Evolutionary conservation across 2,113 vertebrate genomes (phyloP).

Genomic region (Hydrochoerus hydrochaeris): DNA sequence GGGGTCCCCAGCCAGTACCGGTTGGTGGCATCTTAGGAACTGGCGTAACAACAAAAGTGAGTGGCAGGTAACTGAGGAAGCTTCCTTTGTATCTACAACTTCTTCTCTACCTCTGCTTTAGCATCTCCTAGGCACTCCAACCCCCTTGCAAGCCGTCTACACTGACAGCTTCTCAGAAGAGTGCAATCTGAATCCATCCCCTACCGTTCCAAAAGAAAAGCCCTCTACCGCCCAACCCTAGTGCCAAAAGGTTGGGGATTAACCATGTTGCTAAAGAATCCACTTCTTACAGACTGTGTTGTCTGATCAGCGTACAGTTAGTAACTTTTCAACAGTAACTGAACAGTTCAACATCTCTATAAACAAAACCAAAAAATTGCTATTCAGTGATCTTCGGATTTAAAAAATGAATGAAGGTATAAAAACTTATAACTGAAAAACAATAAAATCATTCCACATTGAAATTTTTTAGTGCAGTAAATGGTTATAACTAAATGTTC

Average conservation of each 20-base stretch:
- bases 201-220: not conserved
- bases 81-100: not conserved
- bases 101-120: not conserved
- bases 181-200: not conserved
- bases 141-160: not conserved
- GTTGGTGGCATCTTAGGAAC: not conserved
- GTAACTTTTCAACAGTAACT: not conserved
- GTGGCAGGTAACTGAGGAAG: not conserved
- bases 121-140: not conserved
- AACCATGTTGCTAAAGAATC: not conserved
- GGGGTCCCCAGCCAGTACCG: not conserved
- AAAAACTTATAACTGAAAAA: not conserved
- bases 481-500: not conserved
- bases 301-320: not conserved
- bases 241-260: not conserved
- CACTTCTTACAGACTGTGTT: not conserved
- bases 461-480: not conserved
- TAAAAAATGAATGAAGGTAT: slow-evolving; percentile 9
- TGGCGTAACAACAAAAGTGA: not conserved
- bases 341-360: not conserved
- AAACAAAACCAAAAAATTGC: not conserved
- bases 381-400: not conserved
- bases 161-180: not conserved
- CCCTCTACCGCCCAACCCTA: not conserved
- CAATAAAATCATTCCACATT: not conserved